Conservation (phyloP, 1,140 invertebrate genomes). For the Euwallacea similis region DNA sequence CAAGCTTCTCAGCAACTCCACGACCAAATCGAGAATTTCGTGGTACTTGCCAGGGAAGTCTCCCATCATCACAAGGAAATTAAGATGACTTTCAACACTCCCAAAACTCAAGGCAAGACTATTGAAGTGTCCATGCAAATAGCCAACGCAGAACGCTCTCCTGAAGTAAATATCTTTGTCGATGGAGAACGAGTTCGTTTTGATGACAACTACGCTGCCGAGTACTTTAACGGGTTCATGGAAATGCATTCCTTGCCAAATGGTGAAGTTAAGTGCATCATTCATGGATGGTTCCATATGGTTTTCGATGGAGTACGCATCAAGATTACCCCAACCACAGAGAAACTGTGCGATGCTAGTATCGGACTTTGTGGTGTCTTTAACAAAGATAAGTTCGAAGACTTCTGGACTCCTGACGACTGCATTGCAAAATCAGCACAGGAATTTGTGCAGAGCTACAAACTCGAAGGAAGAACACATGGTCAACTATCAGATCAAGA, state of each 20-base stretch:
- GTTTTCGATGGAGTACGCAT: slow-evolving; percentile 60
- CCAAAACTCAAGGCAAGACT: slow-evolving; percentile 40
- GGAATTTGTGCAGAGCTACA: slow-evolving; percentile 61
- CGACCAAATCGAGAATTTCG: slow-evolving; percentile 52
- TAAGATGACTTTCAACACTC: slow-evolving; percentile 46
- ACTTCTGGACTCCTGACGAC: slow-evolving; percentile 62
- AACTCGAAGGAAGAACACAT: slow-evolving; percentile 48
- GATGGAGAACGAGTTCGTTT: slow-evolving; percentile 49
- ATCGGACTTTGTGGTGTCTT: slow-evolving; percentile 69
- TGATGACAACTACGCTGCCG: slow-evolving; percentile 36
- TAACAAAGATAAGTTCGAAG: slow-evolving; percentile 59
- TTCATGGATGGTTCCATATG: slow-evolving; percentile 56
- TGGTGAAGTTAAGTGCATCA: slow-evolving; percentile 56
- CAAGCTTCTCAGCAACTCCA: slow-evolving; percentile 60
- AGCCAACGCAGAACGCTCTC: not conserved
- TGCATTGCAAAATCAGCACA: slow-evolving; percentile 57
- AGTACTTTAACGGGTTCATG: slow-evolving; percentile 49
- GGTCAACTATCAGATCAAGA: slow-evolving; percentile 40
- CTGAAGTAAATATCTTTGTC: slow-evolving; percentile 45
- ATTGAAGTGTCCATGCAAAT: slow-evolving; percentile 49
- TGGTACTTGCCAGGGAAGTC: slow-evolving; percentile 52
- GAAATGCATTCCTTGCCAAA: slow-evolving; percentile 58
- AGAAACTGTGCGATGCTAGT: slow-evolving; percentile 56
- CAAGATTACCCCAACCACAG: slow-evolving; percentile 52
- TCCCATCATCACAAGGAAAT: slow-evolving; percentile 52